These are phyloP conservation scores for Epistrophe eligans DNA, from an alignment of 2,888 invertebrate genomes.

Conservation along the genomic window DNA sequence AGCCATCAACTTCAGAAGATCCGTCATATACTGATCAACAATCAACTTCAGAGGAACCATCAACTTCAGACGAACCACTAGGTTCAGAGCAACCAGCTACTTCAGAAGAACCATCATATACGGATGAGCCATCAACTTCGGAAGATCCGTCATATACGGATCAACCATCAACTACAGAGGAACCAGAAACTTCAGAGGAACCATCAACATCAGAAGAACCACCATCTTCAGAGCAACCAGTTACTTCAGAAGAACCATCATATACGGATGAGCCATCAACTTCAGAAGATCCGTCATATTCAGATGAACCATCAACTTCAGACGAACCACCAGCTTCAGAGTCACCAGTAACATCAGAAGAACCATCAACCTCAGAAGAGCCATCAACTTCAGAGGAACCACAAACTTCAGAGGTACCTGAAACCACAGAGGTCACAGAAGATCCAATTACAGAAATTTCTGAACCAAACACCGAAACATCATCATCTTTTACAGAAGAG, in stretches of 20 bases:
- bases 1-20: slow-evolving; percentile 2
- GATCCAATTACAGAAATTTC: neutral
- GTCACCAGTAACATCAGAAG: too few species aligned
- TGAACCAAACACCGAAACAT: neutral
- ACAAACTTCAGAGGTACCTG: neutral
- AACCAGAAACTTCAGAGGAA: slow-evolving; percentile 15
- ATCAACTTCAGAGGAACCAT: slow-evolving; percentile 15
- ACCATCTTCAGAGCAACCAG: slow-evolving; percentile 10
- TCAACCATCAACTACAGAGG: slow-evolving; percentile 10
- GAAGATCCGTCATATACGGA: slow-evolving; percentile 17
- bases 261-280: neutral
- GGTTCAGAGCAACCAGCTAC: slow-evolving; percentile 12
- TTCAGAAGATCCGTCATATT: slow-evolving; percentile 7
- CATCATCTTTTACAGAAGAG: slow-evolving; percentile 51
- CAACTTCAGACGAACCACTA: neutral
- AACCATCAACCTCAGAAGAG: too few species aligned
- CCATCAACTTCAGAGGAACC: too few species aligned
- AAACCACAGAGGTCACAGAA: neutral
- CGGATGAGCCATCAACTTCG: neutral
- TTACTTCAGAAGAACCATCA: neutral
- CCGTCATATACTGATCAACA: slow-evolving; percentile 7
- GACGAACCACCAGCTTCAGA: slow-evolving; percentile 7
- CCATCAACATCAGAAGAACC: neutral
- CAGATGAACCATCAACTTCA: slow-evolving; percentile 13
- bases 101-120: neutral